These are phyloP conservation scores for Tragelaphus imberbis DNA, from an alignment of 2,113 vertebrate species.

Conservation along the genomic window DNA sequence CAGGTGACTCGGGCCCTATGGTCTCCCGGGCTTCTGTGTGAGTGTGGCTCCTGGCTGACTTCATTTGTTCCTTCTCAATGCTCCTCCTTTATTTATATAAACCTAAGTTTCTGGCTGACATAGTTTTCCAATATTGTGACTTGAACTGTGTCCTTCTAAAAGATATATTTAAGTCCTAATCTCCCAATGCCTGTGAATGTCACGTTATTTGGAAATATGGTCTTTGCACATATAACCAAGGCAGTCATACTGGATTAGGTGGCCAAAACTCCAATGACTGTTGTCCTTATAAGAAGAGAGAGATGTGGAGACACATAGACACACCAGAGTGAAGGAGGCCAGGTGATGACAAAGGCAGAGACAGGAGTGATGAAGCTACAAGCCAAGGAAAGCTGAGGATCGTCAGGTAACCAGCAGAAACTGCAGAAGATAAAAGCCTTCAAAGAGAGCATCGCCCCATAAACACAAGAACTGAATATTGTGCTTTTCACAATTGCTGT, in stretches of 20 bases:
- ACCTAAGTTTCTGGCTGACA: not conserved
- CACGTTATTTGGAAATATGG: not conserved
- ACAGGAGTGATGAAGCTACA: not conserved
- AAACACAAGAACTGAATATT: not conserved
- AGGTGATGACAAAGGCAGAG: not conserved
- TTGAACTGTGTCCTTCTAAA: not conserved
- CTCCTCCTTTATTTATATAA: not conserved
- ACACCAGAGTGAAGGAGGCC: not conserved
- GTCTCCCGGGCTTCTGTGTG: not conserved
- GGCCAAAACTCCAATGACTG: not conserved
- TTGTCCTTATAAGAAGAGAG: not conserved
- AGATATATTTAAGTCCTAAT: not conserved
- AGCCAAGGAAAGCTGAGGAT: not conserved
- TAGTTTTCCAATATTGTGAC: not conserved
- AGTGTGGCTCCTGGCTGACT: not conserved
- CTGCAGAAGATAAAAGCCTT: not conserved
- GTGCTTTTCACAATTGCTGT: not conserved
- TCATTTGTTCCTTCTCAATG: not conserved
- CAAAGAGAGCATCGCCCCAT: fast-evolving
- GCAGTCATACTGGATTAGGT: not conserved
- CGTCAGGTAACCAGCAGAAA: not conserved
- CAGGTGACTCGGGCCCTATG: fast-evolving
- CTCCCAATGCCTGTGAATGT: not conserved
- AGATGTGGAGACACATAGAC: not conserved
- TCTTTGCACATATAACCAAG: not conserved